Evolutionary conservation across 1,140 invertebrate species (phyloP), one percentile per base, ranked within the genome.

Genomic region (Apocrypta bakeri): DNA sequence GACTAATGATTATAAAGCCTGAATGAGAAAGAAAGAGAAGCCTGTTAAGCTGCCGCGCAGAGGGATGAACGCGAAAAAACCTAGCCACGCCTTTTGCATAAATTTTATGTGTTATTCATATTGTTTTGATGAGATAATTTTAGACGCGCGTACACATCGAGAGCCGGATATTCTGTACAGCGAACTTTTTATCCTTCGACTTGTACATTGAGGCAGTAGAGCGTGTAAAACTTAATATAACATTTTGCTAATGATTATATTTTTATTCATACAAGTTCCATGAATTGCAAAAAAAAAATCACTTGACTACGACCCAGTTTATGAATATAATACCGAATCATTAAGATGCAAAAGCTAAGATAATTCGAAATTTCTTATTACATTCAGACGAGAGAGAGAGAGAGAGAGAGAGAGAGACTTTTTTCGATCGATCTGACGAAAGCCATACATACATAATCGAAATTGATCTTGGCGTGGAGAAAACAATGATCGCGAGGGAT

Each of bases 1-100:
- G 87, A 87, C 89, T 89, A 85, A 89, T 90, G 88, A 90, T 90
- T 89, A 88, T 84, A 86, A 86, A 77, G 80, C 84, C 82, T 1
- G 42, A 78, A 64, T 8, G 63, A 78, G 61, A 27, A 33, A 21
- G 56, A 24, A 14, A 66, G n/a, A 29, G n/a, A n/a, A 17, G 68
- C 14, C 42, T 79, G 24, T 72, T 74, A 73, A 64, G 71, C 48
- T 56, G 25, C 40, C 21, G 63, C 76, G 64, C 37, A 24, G 24
- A 24, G 24, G 24, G 74, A 61, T 24, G 37, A 27, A 48, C 9
- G n/a, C 11, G 31, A 56, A 29, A 48, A 25, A 21, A 24, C n/a
- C 24, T 31, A 64, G 48, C 33, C 56, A 61, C 68, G 71, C 79
- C 69, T 80, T 73, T 64, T 73, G 56, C 56, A 73, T 40, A n/a